Conservation (phyloP, 2,888 invertebrate species). For the Helleia helle region DNA sequence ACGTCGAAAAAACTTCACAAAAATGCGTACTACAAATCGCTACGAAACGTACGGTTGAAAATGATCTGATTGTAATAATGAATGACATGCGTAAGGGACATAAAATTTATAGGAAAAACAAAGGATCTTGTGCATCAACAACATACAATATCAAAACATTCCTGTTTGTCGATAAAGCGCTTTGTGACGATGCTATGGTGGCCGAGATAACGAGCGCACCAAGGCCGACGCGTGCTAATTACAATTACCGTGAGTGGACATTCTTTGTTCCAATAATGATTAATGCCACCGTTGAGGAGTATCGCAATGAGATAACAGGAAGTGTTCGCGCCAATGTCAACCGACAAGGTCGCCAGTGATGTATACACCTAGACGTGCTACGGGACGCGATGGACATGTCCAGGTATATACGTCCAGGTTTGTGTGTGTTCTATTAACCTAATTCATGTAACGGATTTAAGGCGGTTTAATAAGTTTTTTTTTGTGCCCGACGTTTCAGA, state of each 20-base stretch:
- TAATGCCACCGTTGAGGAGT: slow-evolving; percentile 60
- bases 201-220: slow-evolving; percentile 43
- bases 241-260: slow-evolving; percentile 72
- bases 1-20: no score
- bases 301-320: slow-evolving; percentile 69
- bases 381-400: no score
- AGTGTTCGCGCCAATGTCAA: slow-evolving; percentile 65
- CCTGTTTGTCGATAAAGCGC: slow-evolving; percentile 48
- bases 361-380: slow-evolving; percentile 7
- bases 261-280: slow-evolving; percentile 73
- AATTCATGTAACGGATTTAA: no score
- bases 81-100: no score
- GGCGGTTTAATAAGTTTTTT: no score
- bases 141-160: slow-evolving; percentile 49
- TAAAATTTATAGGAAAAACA: no score
- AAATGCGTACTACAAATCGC: no score
- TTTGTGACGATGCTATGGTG: slow-evolving; percentile 59
- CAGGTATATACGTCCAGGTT: no score
- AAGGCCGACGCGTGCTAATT: slow-evolving; percentile 64
- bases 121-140: background rate
- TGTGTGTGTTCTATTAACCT: no score
- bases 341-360: slow-evolving; percentile 37
- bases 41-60: no score
- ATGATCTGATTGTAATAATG: no score
- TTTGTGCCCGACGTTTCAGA: no score